Conservation (phyloP, 2,113 vertebrate species). For the Pycnonotus jocosus region DNA sequence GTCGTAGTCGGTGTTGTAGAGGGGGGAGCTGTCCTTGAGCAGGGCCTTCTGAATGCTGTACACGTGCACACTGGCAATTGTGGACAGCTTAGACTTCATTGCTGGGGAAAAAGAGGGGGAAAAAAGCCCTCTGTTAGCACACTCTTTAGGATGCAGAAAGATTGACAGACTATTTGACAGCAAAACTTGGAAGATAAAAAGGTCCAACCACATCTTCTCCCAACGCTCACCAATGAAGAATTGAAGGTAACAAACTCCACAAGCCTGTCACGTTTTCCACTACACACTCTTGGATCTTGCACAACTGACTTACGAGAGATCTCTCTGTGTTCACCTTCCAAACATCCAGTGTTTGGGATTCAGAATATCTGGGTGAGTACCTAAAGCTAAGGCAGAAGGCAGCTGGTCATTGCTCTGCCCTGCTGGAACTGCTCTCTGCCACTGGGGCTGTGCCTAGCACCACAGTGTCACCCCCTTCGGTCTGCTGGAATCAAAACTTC, state of each 20-base stretch:
- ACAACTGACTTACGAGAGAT: not conserved
- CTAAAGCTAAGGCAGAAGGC: not conserved
- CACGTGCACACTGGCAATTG: conserved; percentile 84
- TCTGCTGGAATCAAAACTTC: not conserved
- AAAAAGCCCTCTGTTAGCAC: conserved; percentile 50
- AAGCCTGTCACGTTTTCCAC: not conserved
- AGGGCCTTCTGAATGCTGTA: conserved; percentile 95
- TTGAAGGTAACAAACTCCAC: not conserved
- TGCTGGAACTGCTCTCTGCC: not conserved
- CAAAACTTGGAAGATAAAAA: not conserved
- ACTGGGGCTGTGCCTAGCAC: not conserved
- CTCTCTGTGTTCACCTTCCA: not conserved
- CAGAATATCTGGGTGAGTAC: not conserved
- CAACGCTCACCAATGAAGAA: rapidly evolving
- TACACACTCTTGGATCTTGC: not conserved
- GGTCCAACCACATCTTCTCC: not conserved
- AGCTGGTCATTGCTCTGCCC: not conserved
- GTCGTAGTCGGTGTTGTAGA: conserved; percentile 94
- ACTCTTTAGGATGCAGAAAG: not conserved
- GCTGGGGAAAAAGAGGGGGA: conserved; percentile 62
- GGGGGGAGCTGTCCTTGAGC: conserved; percentile 89
- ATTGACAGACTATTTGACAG: not conserved
- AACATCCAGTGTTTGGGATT: not conserved
- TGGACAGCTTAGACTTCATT: conserved; percentile 82
- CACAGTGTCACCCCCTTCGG: not conserved